Percentiles rank a stretch among this genome's conserved stretches.
phyloP scores from a whole-genome alignment of 2,888 invertebrate species.

The Lithosia quadra region DNA sequence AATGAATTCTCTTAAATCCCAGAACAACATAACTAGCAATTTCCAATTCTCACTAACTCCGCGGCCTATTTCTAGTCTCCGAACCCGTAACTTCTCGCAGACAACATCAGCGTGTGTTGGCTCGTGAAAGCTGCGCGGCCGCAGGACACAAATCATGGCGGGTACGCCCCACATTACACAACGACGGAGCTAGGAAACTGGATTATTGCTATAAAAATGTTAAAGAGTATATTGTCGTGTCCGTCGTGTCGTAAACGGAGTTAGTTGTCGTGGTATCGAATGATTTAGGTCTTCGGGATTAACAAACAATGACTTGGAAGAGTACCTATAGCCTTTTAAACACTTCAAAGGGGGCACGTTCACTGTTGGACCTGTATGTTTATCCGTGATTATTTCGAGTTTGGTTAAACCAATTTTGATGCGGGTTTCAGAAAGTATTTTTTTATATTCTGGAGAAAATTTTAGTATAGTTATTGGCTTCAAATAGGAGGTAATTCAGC shows the following conservation, averaged over 20 bases:
- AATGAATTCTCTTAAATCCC: not conserved
- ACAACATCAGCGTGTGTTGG: slow-evolving; percentile 47
- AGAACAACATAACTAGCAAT: slow-evolving; percentile 21
- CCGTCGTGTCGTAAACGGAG: not conserved
- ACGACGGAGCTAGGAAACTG: slow-evolving; percentile 38
- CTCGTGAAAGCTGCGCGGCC: slow-evolving; percentile 46
- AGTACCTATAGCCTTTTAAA: too few species aligned
- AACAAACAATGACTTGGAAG: too few species aligned
- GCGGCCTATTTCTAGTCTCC: slow-evolving; percentile 28
- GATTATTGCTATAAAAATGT: slow-evolving; percentile 24
- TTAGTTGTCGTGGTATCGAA: too few species aligned
- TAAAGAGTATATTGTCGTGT: not conserved
- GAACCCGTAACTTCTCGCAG: slow-evolving; percentile 42
- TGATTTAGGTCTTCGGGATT: too few species aligned
- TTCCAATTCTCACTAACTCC: slow-evolving; percentile 44
- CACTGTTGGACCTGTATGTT: too few species aligned
- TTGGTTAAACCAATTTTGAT: too few species aligned
- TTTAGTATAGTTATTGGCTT: too few species aligned
- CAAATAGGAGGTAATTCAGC: too few species aligned
- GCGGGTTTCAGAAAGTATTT: too few species aligned
- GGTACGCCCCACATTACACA: slow-evolving; percentile 50
- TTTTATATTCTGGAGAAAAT: too few species aligned
- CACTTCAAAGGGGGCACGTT: too few species aligned
- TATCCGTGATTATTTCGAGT: too few species aligned
- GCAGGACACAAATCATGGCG: slow-evolving; percentile 56